Percentiles rank a stretch among this genome's conserved stretches.
Conservation (phyloP, 2,113 vertebrate genomes). For the Bubo blakistoni region DNA sequence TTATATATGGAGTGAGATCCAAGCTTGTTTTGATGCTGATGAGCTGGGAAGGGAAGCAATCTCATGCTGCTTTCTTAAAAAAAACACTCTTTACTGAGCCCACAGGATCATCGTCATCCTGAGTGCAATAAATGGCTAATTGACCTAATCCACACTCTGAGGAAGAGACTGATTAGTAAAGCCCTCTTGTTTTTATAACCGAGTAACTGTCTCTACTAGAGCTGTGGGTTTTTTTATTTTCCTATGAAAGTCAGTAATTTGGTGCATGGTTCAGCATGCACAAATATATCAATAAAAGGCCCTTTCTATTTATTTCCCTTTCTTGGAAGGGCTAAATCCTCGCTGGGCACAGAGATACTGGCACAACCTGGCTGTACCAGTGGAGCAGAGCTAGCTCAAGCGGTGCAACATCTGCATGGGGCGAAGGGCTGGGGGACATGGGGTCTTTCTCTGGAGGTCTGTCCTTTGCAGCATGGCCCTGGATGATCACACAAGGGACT, state of each 20-base stretch:
- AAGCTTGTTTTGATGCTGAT: not conserved
- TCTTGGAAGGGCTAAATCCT: not conserved
- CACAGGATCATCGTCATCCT: not conserved
- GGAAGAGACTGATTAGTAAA: not conserved
- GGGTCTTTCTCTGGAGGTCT: not conserved
- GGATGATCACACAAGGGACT: not conserved
- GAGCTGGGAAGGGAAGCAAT: not conserved
- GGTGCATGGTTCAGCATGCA: not conserved
- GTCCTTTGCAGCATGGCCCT: not conserved
- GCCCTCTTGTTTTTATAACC: not conserved
- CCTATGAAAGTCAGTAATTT: not conserved
- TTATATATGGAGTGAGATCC: not conserved
- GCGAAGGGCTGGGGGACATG: not conserved
- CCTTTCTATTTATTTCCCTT: not conserved
- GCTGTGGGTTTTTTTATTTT: not conserved
- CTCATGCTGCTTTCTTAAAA: not conserved
- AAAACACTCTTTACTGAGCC: not conserved
- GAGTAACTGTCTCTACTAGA: not conserved
- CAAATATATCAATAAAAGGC: fast-evolving
- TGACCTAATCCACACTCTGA: not conserved
- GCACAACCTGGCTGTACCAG: not conserved
- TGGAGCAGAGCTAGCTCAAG: not conserved
- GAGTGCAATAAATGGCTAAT: slow-evolving; percentile 28
- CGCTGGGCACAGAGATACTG: not conserved
- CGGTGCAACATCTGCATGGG: fast-evolving